Evolutionary conservation across 2,888 invertebrate species (phyloP).

Genomic region (Drosophila eohydei): DNA sequence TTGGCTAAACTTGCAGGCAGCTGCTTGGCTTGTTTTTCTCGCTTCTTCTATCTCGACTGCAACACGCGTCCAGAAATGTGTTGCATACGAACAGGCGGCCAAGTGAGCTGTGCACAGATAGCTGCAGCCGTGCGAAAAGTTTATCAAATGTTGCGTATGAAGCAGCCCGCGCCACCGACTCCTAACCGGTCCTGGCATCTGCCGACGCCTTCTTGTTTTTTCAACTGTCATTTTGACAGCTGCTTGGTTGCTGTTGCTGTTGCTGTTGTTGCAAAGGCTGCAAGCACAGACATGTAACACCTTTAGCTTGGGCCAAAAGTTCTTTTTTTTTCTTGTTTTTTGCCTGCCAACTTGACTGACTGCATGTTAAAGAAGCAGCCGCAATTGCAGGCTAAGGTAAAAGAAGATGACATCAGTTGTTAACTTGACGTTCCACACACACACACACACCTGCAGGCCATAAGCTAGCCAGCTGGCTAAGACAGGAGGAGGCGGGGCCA

Average conservation of each 20-base stretch:
- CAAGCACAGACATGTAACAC: constrained; percentile 59
- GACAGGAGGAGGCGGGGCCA: neutral
- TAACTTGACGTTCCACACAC: constrained; percentile 36
- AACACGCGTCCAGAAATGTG: constrained; percentile 56
- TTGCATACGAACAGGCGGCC: constrained; percentile 43
- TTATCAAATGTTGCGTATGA: constrained; percentile 63
- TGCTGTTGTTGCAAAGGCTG: constrained; percentile 41
- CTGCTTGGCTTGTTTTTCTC: constrained; percentile 16
- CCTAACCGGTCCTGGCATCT: constrained; percentile 20
- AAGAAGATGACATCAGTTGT: constrained; percentile 54
- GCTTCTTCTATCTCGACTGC: constrained; percentile 2
- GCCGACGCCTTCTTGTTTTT: constrained; percentile 64
- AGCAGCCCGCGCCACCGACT: constrained; percentile 11
- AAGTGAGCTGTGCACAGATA: constrained; percentile 24
- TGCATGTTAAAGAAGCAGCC: constrained; percentile 49
- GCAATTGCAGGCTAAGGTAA: constrained; percentile 17
- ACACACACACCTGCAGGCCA: constrained; percentile 4
- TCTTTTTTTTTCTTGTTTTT: constrained; percentile 3
- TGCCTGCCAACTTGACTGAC: constrained; percentile 57
- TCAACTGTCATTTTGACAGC: constrained; percentile 81
- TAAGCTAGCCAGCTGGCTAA: constrained; percentile 12
- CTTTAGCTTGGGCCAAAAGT: constrained; percentile 50
- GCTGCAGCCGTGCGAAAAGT: constrained; percentile 42
- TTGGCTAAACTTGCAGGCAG: constrained; percentile 38
- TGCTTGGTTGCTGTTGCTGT: constrained; percentile 52